Base-by-base conservation (phyloP, 2,113 vertebrate species). In the Rafetus swinhoei region DNA sequence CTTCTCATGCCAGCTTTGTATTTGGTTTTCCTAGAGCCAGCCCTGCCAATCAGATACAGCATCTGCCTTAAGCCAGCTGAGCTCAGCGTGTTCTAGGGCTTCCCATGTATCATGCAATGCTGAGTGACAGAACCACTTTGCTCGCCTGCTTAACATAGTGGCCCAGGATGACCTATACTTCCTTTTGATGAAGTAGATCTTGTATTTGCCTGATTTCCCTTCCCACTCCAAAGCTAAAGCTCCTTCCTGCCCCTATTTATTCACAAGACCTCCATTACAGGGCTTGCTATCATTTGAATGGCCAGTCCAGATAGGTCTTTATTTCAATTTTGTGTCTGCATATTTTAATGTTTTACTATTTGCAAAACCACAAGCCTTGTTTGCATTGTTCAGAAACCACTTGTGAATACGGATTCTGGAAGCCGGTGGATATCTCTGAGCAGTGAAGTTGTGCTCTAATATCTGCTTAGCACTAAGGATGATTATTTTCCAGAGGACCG, bases 391-490 rank as follows among this genome's bases (percentile, higher is more conserved):
- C 90, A 39, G 77, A 74, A 95, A 92, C 84, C 82, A 55, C 32
- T 93, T 86, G 91, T 91, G 80, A 77, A 54, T 55, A 12, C 60
- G 29, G 90, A 69, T 87, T 90, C 88, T 85, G 86, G 88, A 91
- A 91, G 92, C 86, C 56, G 86, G n/a, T 62, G 24, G 6, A 24
- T 86, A 85, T 54, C 57, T 95, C 77, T 77, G 39, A 24, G n/a
- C 81, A 82, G 60, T 87, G 93, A 65, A 65, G 60, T 81, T 53
- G 18, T 84, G 77, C 81, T 74, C 2, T 24, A 3, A 6, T 76
- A 7, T 88, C 80, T 79, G 32, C 54, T 77, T 84, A 85, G 81
- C 89, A 90, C 35, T 83, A 89, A 91, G 14, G 53, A 72, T 87
- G 85, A 82, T 93, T 82, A 81, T 7, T 24, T 87, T 27, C 82